Conservation (phyloP, 1,140 invertebrate species). For the Formica exsecta region DNA sequence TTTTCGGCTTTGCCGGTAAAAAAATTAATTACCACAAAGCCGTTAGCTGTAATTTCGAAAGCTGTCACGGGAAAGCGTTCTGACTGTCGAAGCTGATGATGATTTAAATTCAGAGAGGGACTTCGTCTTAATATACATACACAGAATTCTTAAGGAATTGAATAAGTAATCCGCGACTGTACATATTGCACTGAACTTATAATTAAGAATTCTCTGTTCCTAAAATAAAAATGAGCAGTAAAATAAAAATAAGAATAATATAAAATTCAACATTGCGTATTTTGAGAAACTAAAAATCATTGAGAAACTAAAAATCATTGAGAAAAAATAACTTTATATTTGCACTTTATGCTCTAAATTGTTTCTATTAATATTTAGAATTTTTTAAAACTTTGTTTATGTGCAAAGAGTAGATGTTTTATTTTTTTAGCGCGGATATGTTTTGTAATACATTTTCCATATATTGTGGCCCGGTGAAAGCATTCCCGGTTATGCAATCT, state of each 20-base stretch:
- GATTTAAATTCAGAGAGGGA: background rate
- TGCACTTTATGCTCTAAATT: background rate
- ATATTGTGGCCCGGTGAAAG: conserved; percentile 9
- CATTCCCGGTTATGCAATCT: conserved; percentile 33
- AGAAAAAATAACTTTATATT: background rate
- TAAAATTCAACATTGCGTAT: background rate
- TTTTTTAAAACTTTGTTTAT: background rate
- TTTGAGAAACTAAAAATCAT: conserved; percentile 1
- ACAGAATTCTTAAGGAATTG: background rate
- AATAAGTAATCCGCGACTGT: background rate
- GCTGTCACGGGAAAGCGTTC: conserved; percentile 59
- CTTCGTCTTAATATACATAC: background rate
- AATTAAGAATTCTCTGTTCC: background rate
- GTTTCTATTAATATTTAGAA: background rate
- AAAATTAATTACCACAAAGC: conserved; percentile 81
- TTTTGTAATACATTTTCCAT: conserved; percentile 35
- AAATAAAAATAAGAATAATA: background rate
- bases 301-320: background rate
- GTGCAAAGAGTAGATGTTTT: background rate
- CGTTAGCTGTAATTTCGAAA: conserved; percentile 63
- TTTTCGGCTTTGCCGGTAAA: conserved; percentile 72
- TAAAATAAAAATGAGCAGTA: background rate
- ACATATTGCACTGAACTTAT: background rate
- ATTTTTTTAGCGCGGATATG: background rate
- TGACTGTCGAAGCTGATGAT: background rate